Conservation (phyloP, 1,140 invertebrate genomes). For the Cotesia vestalis region DNA sequence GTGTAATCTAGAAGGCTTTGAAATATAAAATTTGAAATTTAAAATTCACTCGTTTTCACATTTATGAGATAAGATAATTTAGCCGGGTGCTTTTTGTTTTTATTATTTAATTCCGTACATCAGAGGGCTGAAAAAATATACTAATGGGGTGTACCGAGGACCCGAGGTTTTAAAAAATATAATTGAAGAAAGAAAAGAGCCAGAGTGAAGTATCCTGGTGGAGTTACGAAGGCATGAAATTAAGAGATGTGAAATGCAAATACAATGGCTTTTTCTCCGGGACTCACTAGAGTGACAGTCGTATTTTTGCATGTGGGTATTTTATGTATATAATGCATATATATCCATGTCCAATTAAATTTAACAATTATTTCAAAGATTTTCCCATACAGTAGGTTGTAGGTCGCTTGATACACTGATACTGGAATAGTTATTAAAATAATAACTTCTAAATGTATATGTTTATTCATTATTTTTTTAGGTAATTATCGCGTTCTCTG, state of each 20-base stretch:
- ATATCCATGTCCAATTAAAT: background rate
- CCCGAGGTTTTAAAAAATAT: background rate
- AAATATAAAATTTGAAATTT: background rate
- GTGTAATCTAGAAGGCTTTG: background rate
- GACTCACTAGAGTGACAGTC: background rate
- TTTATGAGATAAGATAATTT: no score
- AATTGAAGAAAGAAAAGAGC: background rate
- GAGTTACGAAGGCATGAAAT: conserved; percentile 41
- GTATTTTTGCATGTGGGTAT: background rate
- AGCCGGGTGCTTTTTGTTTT: no score
- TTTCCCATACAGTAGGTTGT: background rate
- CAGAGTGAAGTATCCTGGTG: conserved; percentile 6
- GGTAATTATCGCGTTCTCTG: no score
- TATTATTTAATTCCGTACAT: no score
- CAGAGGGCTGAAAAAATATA: no score
- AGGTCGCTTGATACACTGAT: no score
- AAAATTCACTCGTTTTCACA: no score
- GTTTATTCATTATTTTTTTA: no score
- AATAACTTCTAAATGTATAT: no score
- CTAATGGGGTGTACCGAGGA: background rate
- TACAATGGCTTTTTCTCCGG: background rate
- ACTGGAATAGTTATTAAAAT: no score
- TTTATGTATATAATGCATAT: conserved; percentile 9
- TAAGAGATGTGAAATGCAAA: conserved; percentile 36
- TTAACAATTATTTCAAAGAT: background rate